Evolutionary conservation across 2,888 invertebrate genomes (phyloP), one percentile per base, ranked within the genome.

Genomic region (Eupithecia exiguata): DNA sequence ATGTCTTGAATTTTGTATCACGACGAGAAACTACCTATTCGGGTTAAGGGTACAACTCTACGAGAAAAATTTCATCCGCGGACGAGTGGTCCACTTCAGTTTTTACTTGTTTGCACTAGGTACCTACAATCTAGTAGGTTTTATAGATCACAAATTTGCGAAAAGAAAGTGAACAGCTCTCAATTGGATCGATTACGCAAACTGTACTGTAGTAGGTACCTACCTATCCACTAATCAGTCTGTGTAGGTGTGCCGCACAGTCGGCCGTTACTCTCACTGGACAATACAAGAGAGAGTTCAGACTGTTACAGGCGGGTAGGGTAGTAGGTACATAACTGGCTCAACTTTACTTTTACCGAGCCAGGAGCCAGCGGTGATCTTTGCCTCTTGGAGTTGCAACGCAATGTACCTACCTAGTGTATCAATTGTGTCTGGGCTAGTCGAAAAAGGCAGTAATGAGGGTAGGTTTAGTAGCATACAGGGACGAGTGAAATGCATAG

Each of bases 161-260:
- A n/a, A n/a, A n/a, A n/a, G 78, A 79, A 77, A 79, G 78, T 74
- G 58, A 71, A 67, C 58, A 65, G 58, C 53, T 61, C 70, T 70
- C 38, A 21, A 71, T 62, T 35, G 18, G 6, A 63, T 69, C 40
- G 61, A 40, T 69, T 61, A 69, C 36, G 63, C 63, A 63, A 63
- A 63, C 36, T 16, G 5, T n/a, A n/a, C n/a, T n/a, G n/a, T n/a
- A n/a, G n/a, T n/a, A n/a, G n/a, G n/a, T n/a, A n/a, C n/a, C 30
- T 30, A 30, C 30, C 30, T 3, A 36, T 63, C n/a, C 63, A 36
- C 63, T 63, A n/a, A 63, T 63, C 63, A 63, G 36, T 30, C 30
- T 63, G 30, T 36, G 63, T 9, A 36, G n/a, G n/a, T n/a, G n/a
- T n/a, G n/a, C 35, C 62, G 36, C n/a, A 10, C 61, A 30, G 61